These are phyloP conservation scores for Chloebia gouldiae DNA, from an alignment of 2,113 vertebrate genomes.

Conservation along the genomic window DNA sequence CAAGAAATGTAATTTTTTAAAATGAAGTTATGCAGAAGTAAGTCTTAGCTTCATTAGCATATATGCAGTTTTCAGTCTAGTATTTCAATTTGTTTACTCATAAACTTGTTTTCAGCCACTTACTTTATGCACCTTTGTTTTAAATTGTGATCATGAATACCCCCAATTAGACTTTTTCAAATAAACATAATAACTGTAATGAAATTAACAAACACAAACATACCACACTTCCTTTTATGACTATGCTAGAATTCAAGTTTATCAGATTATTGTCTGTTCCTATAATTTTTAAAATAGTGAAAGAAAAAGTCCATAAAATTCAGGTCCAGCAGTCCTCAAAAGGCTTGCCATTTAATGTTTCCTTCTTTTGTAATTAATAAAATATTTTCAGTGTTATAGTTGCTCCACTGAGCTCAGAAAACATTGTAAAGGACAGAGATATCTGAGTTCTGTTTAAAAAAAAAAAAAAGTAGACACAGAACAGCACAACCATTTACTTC, in stretches of 20 bases:
- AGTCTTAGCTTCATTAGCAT: not conserved
- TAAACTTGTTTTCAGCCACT: not conserved
- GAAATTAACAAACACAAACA: not conserved
- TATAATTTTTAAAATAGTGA: not conserved
- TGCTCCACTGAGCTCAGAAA: not conserved
- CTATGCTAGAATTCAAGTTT: not conserved
- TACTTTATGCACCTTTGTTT: not conserved
- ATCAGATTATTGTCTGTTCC: not conserved
- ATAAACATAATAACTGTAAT: not conserved
- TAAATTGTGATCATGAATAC: not conserved
- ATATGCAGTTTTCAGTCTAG: not conserved
- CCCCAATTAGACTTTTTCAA: not conserved
- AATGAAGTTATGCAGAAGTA: not conserved
- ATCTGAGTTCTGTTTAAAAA: not conserved
- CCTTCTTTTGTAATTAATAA: not conserved
- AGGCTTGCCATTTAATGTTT: not conserved
- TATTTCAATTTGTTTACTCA: not conserved
- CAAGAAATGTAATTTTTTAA: not conserved
- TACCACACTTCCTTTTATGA: accelerated
- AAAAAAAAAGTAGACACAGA: not conserved
- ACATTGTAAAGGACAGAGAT: not conserved
- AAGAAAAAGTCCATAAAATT: not conserved
- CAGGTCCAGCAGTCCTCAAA: not conserved
- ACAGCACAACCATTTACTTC: not conserved
- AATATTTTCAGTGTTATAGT: not conserved